These are phyloP conservation scores for Cyclophora punctaria DNA, from an alignment of 2,888 invertebrate genomes.

Conservation along the genomic window DNA sequence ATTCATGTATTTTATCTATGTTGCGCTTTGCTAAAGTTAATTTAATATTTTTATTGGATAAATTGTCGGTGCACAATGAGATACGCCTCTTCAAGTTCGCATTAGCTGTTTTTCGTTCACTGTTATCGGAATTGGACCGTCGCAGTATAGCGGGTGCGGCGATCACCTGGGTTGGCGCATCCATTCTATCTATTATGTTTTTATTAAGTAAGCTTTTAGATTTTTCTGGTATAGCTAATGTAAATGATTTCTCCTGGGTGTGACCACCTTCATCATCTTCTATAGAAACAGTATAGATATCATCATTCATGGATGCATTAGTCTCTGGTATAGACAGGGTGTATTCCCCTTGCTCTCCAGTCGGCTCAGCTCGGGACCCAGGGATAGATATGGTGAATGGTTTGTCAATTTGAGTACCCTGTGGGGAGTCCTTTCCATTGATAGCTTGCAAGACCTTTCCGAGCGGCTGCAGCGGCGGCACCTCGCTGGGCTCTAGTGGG, in stretches of 20 bases:
- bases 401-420: constrained; percentile 49
- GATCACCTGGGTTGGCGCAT: constrained; percentile 39
- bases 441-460: constrained; percentile 37
- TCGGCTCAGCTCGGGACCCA: constrained; percentile 66
- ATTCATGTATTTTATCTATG: constrained; percentile 29
- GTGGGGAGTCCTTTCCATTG: constrained; percentile 52
- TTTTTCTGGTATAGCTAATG: constrained; percentile 65
- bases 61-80: constrained; percentile 58
- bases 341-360: constrained; percentile 67
- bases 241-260: constrained; percentile 55
- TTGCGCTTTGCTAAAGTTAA: constrained; percentile 25
- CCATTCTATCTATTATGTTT: constrained; percentile 49
- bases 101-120: constrained; percentile 51
- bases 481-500: constrained; percentile 44
- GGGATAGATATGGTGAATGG: constrained; percentile 59
- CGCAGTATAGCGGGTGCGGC: constrained; percentile 67
- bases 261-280: constrained; percentile 63
- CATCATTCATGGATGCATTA: constrained; percentile 69
- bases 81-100: constrained; percentile 59
- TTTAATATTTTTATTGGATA: constrained; percentile 39
- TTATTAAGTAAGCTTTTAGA: constrained; percentile 61
- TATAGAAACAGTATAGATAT: constrained; percentile 71
- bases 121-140: constrained; percentile 67
- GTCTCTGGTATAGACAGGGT: constrained; percentile 70
- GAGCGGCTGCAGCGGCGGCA: constrained; percentile 63